phyloP scores from a whole-genome alignment of 2,888 invertebrate species.

The Pharmacophagus antenor region DNA sequence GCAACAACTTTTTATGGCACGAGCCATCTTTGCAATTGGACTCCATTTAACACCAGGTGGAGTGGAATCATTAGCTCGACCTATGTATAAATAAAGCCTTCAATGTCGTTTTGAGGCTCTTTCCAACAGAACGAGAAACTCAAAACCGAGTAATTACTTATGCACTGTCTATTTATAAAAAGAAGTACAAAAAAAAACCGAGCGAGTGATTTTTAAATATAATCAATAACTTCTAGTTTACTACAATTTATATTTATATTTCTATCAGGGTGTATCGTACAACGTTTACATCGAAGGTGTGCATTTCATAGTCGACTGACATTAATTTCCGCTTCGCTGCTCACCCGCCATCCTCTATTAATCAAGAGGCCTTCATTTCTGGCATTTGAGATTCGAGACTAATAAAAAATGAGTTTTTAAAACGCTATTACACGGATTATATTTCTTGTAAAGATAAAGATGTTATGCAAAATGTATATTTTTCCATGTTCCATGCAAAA shows the following conservation, averaged over 20 bases:
- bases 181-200: no score
- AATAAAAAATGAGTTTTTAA: slow-evolving; percentile 12
- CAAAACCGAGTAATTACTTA: no score
- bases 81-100: no score
- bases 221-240: neutral
- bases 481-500: no score
- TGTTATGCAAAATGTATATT: neutral
- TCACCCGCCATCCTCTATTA: slow-evolving; percentile 54
- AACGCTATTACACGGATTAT: neutral
- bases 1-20: no score
- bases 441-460: neutral
- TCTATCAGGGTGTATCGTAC: neutral
- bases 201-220: no score
- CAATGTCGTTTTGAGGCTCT: no score
- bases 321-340: slow-evolving; percentile 62
- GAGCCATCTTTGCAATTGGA: no score
- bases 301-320: slow-evolving; percentile 66
- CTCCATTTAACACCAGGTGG: no score
- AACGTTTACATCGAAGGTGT: slow-evolving; percentile 43
- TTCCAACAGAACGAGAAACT: no score
- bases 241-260: neutral
- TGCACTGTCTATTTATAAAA: no score
- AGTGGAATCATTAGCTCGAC: no score
- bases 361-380: slow-evolving; percentile 35
- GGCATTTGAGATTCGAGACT: slow-evolving; percentile 16